Base-by-base conservation (phyloP, 2,888 invertebrate species). In the Arge pagana region DNA sequence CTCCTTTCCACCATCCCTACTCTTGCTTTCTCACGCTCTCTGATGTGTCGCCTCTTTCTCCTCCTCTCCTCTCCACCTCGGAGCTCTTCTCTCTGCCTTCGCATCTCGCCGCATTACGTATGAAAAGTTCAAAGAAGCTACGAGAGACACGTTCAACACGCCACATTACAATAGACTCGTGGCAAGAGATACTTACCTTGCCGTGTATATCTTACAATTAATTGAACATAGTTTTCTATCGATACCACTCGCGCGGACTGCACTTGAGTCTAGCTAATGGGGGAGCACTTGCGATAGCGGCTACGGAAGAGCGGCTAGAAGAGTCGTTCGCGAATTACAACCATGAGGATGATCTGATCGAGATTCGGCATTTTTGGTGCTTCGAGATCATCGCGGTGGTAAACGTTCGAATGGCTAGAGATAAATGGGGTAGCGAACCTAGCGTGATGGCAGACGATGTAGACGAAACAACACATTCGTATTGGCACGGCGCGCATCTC, bases 301-400 rank as follows among this genome's bases (percentile, higher is more conserved):
- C n/a, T n/a, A n/a, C n/a, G n/a, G n/a, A n/a, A n/a, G n/a, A n/a
- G n/a, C n/a, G n/a, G n/a, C n/a, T n/a, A n/a, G 39, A 24, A 19
- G 16, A 42, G 55, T 58, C 57, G 57, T 62, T 59, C 57, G 40
- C 54, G 54, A 57, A 62, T 62, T 56, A 57, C 55, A 61, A 62
- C 59, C 58, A 62, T 63, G 56, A 59, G 59, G 54, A 55, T 48
- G 54, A 55, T 56, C 54, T 50, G 45, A 54, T 51, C 48, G 51
- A 42, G 23, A 35, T 59, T 56, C 56, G 53, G 56, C 53, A 58
- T 58, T 61, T 63, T 59, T 61, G 61, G 52, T 52, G 60, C 54
- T n/a, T n/a, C n/a, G n/a, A n/a, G n/a, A n/a, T n/a, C 61, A 58
- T 59, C 39, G 52, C 48, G 53, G 50, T 54, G 40, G 56, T 53